Evolutionary conservation across 1,140 invertebrate genomes (phyloP).

Genomic region (Lordiphosa stackelbergi): DNA sequence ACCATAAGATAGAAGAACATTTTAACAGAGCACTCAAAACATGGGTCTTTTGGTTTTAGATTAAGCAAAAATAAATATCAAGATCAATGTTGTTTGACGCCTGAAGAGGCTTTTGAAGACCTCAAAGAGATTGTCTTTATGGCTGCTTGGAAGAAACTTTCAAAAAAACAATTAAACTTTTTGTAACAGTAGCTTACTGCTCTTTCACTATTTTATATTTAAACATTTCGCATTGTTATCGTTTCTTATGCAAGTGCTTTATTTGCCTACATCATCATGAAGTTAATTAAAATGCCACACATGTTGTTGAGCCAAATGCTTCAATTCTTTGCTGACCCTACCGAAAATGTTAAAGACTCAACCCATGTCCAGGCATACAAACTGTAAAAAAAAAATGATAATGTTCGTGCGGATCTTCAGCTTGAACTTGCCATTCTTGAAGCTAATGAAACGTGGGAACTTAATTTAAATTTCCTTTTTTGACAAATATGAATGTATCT

Average conservation of each 20-base stretch:
- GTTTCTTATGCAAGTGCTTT: slow-evolving; percentile 17
- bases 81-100: too few species aligned
- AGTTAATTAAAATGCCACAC: slow-evolving; percentile 74
- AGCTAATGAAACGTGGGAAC: slow-evolving; percentile 12
- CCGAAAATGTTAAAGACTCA: slow-evolving; percentile 8
- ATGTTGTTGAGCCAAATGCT: slow-evolving; percentile 52
- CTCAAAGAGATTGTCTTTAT: too few species aligned
- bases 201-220: too few species aligned
- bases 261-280: slow-evolving; percentile 56
- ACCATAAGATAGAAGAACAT: too few species aligned
- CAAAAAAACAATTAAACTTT: too few species aligned
- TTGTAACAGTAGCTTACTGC: too few species aligned
- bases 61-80: too few species aligned
- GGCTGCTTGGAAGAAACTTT: too few species aligned
- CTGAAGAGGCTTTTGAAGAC: too few species aligned
- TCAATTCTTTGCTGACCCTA: slow-evolving; percentile 3
- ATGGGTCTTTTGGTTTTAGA: too few species aligned
- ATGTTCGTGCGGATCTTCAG: slow-evolving; percentile 14
- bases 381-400: slow-evolving; percentile 17
- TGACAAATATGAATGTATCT: slow-evolving; percentile 43
- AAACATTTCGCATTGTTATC: too few species aligned
- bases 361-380: slow-evolving; percentile 7
- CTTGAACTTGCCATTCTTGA: not conserved
- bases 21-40: too few species aligned
- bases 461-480: slow-evolving; percentile 26